These are phyloP conservation scores for Lasiurus borealis DNA, from an alignment of 2,113 vertebrate genomes.

Conservation along the genomic window DNA sequence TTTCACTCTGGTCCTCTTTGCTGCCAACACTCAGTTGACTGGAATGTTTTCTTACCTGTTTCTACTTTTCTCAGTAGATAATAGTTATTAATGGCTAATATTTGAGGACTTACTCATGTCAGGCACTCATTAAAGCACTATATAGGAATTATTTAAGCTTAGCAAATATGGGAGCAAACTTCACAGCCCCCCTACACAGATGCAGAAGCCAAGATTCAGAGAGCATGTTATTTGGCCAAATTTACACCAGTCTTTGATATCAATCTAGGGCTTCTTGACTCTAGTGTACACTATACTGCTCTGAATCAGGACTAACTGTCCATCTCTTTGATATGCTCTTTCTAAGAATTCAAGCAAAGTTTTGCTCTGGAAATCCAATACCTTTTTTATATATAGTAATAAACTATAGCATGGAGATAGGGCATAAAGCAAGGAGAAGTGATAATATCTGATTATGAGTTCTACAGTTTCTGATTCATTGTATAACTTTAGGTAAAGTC, in stretches of 20 bases:
- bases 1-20: background rate
- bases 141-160: conserved; percentile 31
- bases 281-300: too few species aligned
- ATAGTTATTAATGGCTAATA: background rate
- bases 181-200: background rate
- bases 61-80: conserved; percentile 20
- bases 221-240: background rate
- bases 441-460: background rate
- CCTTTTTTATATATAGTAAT: background rate
- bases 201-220: conserved; percentile 20
- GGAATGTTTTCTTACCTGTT: conserved; percentile 42
- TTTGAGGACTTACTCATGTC: background rate
- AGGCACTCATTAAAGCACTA: background rate
- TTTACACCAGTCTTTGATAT: background rate
- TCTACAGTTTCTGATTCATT: background rate
- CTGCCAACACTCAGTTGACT: background rate
- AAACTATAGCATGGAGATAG: background rate
- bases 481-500: background rate
- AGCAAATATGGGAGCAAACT: background rate
- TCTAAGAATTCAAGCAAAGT: conserved; percentile 20
- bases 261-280: background rate
- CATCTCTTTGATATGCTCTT: conserved; percentile 26
- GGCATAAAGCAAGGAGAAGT: background rate
- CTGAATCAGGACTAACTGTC: background rate
- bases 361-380: background rate